Conservation (phyloP, 2,113 vertebrate genomes). For the Poeciliopsis turrubarensis region DNA sequence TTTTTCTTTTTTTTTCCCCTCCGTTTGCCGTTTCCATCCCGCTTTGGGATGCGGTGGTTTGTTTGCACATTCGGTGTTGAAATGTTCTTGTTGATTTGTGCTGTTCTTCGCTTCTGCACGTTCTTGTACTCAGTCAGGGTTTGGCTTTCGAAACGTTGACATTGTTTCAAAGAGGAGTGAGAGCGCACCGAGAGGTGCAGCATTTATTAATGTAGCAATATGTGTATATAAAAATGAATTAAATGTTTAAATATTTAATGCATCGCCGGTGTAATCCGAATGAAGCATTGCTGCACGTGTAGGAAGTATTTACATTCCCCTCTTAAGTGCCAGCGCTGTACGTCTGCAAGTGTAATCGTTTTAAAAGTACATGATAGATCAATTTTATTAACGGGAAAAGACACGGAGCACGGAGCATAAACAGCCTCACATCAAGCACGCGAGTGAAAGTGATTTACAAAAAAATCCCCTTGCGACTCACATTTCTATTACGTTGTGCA, state of each 20-base stretch:
- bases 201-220: neutral
- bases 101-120: neutral
- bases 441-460: neutral
- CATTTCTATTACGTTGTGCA: neutral
- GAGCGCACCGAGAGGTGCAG: neutral
- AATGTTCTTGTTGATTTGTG: neutral
- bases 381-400: neutral
- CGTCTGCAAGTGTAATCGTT: neutral
- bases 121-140: neutral
- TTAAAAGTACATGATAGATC: neutral
- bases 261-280: neutral
- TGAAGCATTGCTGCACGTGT: neutral
- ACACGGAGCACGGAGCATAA: neutral
- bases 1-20: too few species aligned
- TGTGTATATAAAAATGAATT: neutral
- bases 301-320: neutral
- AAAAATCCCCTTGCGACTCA: neutral
- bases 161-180: neutral
- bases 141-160: neutral
- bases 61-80: neutral
- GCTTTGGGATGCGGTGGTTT: neutral
- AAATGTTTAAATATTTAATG: neutral
- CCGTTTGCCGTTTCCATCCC: neutral
- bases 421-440: neutral
- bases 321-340: neutral